Evolutionary conservation across 2,797 vertebrate species (phyloP).

Genomic region (Antrozous pallidus): DNA sequence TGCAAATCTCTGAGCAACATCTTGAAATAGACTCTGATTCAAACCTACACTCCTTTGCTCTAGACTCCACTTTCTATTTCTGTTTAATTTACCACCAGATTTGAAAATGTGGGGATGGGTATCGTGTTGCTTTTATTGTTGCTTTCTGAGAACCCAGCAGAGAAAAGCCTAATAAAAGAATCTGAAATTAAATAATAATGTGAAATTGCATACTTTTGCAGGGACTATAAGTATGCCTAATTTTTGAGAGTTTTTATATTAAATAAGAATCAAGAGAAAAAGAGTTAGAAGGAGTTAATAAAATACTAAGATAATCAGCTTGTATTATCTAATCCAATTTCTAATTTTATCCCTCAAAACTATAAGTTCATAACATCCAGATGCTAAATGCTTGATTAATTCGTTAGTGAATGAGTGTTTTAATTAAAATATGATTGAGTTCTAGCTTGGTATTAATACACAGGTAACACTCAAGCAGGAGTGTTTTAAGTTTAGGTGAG

Average conservation of each 20-base stretch:
- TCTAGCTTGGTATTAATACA: background rate
- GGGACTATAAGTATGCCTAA: background rate
- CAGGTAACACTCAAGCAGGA: constrained; percentile 13
- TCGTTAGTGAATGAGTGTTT: constrained; percentile 64
- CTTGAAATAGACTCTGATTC: background rate
- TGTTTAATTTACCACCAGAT: background rate
- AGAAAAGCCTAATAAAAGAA: background rate
- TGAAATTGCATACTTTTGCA: background rate
- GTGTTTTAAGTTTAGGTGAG: constrained; percentile 33
- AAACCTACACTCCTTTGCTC: background rate
- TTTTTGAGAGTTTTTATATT: constrained; percentile 1
- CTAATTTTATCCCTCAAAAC: constrained; percentile 71
- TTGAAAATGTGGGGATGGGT: background rate
- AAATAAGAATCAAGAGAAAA: background rate
- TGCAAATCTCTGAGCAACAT: background rate
- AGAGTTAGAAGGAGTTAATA: constrained; percentile 60
- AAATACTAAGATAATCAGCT: constrained; percentile 24
- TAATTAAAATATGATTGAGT: constrained; percentile 70
- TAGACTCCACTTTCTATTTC: background rate
- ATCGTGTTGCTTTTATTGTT: background rate
- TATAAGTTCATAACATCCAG: constrained; percentile 49
- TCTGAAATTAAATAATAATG: constrained; percentile 2
- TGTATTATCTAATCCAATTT: constrained; percentile 62
- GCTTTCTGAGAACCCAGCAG: background rate
- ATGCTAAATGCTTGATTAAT: constrained; percentile 71